These are phyloP conservation scores for Tenthredo notha DNA, from an alignment of 2,888 invertebrate species.

Conservation along the genomic window DNA sequence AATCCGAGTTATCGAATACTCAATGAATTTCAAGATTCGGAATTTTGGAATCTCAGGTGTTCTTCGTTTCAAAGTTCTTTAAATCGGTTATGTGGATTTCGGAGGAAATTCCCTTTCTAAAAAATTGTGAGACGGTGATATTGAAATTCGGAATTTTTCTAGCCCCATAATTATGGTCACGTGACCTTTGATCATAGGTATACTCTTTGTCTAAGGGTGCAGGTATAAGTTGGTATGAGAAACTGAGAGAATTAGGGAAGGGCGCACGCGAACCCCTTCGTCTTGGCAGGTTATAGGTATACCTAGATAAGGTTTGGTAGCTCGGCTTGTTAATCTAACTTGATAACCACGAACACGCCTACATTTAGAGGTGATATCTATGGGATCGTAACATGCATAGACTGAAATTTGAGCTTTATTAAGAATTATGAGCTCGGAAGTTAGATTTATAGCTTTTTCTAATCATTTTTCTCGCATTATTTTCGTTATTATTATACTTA, in stretches of 20 bases:
- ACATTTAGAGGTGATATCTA: conserved; percentile 52
- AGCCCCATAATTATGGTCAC: conserved; percentile 13
- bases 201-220: not conserved
- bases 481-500: not conserved
- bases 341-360: conserved; percentile 54
- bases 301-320: conserved; percentile 5
- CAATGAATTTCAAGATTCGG: no score
- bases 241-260: not conserved
- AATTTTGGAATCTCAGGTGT: no score
- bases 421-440: not conserved
- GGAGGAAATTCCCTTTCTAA: no score
- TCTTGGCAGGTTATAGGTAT: not conserved
- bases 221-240: not conserved
- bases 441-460: not conserved
- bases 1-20: no score
- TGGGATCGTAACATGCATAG: conserved; percentile 50
- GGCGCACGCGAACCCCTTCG: conserved; percentile 17
- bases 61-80: no score
- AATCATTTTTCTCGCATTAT: not conserved
- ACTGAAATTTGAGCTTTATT: conserved; percentile 47
- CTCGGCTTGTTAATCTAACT: conserved; percentile 54
- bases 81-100: no score
- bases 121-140: no score
- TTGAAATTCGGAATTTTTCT: no score
- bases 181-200: conserved; percentile 23